Base-by-base conservation (phyloP, 2,888 invertebrate species). In the Agonopterix subpropinquella region DNA sequence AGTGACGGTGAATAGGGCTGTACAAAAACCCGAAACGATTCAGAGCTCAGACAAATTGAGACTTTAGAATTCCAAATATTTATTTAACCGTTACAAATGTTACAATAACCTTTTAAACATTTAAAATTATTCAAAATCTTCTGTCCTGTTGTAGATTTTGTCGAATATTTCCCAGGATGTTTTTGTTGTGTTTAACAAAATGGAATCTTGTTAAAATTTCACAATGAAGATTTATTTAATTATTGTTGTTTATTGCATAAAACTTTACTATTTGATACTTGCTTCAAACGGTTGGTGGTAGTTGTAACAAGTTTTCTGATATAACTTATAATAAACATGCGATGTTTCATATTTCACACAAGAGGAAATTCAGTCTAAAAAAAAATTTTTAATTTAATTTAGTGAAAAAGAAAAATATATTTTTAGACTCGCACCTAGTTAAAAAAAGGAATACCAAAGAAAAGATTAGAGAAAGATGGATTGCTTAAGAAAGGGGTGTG, bases 11-110 rank as follows among this genome's bases (percentile, higher is more conserved):
- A 42, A 42, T 11, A 8, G 15, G 42, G 39, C 4, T 43, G 28
- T 44, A 44, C 44, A 10, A 13, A 11, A 42, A 42, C 28, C 10
- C 41, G 41, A 56, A 58, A 60, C 41, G 37, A 44, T 28, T 35
- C 48, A 10, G 47, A 18, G 5, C 28, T 5, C 28, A 28, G 28
- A 49, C 48, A 56, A 57, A 55, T 57, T 53, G 41, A 59, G 61
- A 52, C 53, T 51, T 60, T 63, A 53, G 43, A 45, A 55, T 51
- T 45, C 53, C 57, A 63, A 69, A 67, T 64, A 64, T 65, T 68
- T 58, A 57, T 48, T 37, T 62, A 62, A 61, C 53, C 62, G 56
- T 63, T 55, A 58, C 52, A 62, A 61, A 52, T 62, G 56, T 63
- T 55, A 58, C 52, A 9, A 11, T 42, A 42, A 42, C 42, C 52